Conservation (phyloP, 2,888 invertebrate species). For the Ferdinandea cuprea region DNA sequence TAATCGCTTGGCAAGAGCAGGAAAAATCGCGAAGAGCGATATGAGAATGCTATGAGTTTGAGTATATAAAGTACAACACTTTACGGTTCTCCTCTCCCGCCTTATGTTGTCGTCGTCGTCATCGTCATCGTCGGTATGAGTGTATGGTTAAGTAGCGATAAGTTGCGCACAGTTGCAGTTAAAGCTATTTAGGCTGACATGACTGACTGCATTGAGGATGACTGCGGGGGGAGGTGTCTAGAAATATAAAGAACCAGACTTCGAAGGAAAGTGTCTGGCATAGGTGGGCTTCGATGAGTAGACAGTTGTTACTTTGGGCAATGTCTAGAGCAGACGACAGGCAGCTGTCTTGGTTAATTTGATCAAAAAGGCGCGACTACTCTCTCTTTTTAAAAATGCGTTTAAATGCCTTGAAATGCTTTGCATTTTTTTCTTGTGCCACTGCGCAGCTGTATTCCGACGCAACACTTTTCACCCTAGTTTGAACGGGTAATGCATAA, state of each 20-base stretch:
- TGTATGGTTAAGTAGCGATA: conserved; percentile 12
- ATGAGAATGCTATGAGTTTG: conserved; percentile 31
- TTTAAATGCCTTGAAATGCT: not conserved
- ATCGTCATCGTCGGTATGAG: not conserved
- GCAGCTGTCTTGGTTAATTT: not conserved
- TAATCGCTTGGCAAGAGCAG: conserved; percentile 66
- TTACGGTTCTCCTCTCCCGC: conserved; percentile 12
- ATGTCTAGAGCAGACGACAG: conserved; percentile 28
- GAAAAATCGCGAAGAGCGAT: conserved; percentile 60
- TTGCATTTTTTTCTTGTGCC: not conserved
- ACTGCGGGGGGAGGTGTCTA: conserved; percentile 2
- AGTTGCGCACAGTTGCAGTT: conserved; percentile 25
- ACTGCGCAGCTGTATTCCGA: not conserved
- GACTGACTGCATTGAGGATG: not conserved
- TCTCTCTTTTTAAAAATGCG: conserved; percentile 1
- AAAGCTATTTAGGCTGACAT: conserved; percentile 41
- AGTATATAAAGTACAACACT: not conserved
- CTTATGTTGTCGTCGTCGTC: too few relatives aligned
- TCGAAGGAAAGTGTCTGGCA: conserved; percentile 60
- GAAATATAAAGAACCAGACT: conserved; percentile 36
- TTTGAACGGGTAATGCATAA: not conserved
- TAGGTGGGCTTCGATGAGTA: conserved; percentile 50
- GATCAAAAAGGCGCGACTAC: conserved; percentile 14
- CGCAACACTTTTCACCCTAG: not conserved
- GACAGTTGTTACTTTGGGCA: conserved; percentile 15